Evolutionary conservation across 1,140 invertebrate species (phyloP).

Genomic region (Heterodera carotae): DNA sequence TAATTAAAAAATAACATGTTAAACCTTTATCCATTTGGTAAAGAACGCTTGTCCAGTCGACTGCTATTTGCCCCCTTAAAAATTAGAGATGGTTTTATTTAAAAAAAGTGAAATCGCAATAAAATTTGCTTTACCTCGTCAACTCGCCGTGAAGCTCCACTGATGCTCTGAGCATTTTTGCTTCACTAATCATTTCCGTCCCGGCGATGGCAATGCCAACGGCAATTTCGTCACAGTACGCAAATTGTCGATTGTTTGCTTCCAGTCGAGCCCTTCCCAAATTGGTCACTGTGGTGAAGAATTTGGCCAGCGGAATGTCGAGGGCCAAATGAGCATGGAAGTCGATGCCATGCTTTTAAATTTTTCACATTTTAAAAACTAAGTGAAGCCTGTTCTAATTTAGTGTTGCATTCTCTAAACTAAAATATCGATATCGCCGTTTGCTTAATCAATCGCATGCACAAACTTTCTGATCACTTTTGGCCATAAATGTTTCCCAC

Average conservation of each 20-base stretch:
- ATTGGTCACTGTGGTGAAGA: slow-evolving; percentile 54
- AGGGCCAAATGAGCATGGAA: slow-evolving; percentile 59
- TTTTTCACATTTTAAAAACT: background rate
- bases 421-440: slow-evolving; percentile 1
- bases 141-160: slow-evolving; percentile 56
- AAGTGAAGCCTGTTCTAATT: background rate
- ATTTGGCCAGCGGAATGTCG: slow-evolving; percentile 55
- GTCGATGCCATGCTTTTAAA: slow-evolving; percentile 35
- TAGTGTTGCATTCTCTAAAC: too few relatives aligned
- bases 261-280: slow-evolving; percentile 49
- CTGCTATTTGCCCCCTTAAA: background rate
- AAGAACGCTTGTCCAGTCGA: background rate
- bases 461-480: slow-evolving; percentile 33
- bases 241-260: slow-evolving; percentile 49
- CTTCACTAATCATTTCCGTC: slow-evolving; percentile 52
- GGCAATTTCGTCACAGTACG: slow-evolving; percentile 62
- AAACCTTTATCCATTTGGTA: background rate
- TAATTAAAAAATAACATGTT: background rate
- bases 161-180: slow-evolving; percentile 45
- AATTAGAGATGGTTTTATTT: too few relatives aligned
- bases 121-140: slow-evolving; percentile 47
- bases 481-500: slow-evolving; percentile 35
- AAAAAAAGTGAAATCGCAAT: too few relatives aligned
- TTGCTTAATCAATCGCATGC: slow-evolving; percentile 30
- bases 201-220: slow-evolving; percentile 55